phyloP scores from a whole-genome alignment of 2,113 vertebrate species.

The Rhinogobius similis region DNA sequence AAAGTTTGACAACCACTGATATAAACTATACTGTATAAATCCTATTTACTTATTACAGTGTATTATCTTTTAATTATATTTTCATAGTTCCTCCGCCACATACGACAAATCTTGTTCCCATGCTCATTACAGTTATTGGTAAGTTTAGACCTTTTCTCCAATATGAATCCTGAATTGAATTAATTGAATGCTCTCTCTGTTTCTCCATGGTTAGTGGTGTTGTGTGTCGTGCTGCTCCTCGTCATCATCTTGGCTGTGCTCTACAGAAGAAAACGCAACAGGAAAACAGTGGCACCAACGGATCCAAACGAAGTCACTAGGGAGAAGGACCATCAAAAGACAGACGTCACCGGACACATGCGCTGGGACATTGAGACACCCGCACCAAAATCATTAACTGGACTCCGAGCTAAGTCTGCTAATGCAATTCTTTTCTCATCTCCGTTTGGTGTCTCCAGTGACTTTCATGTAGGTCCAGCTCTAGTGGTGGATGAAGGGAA shows the following conservation, averaged over 20 bases:
- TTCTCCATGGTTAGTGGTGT: conserved; percentile 45
- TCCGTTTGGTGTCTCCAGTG: conserved; percentile 19
- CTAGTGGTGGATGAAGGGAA: not conserved
- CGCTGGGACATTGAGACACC: conserved; percentile 8
- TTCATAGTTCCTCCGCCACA: not conserved
- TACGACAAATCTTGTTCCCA: not conserved
- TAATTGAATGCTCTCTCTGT: not conserved
- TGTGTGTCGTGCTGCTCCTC: conserved; percentile 57
- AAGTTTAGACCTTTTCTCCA: not conserved
- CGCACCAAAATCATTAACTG: conserved; percentile 6
- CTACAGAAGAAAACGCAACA: conserved; percentile 52
- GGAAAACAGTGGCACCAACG: conserved; percentile 50
- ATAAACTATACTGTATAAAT: not conserved
- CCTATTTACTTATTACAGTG: not conserved
- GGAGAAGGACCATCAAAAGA: conserved; percentile 4
- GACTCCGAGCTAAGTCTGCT: conserved; percentile 71
- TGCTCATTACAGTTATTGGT: conserved; percentile 30
- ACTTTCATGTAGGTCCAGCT: not conserved
- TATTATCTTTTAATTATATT: not conserved
- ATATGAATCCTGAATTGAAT: not conserved
- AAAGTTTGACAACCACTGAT: too few species aligned
- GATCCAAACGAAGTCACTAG: not conserved
- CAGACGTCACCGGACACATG: not conserved
- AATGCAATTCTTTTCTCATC: conserved; percentile 59
- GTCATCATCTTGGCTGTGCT: conserved; percentile 52